A percentile compares a stretch with the other conserved stretches of the same genome.
Evolutionary conservation across 2,797 vertebrate species (phyloP).

Genomic region (Muscicapa striata): DNA sequence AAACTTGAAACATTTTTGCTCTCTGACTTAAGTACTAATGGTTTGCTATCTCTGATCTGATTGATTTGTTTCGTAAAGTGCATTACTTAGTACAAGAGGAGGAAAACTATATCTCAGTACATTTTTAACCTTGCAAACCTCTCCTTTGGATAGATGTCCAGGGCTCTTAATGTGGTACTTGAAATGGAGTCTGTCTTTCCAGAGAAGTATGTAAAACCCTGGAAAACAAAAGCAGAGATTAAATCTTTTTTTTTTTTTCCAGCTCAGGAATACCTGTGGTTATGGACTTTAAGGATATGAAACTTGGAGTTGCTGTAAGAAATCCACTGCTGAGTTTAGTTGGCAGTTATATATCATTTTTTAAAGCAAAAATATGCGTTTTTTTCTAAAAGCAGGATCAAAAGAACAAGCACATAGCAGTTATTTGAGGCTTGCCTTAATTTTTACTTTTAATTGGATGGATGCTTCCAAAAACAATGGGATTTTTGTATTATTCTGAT

Average conservation of each 20-base stretch:
- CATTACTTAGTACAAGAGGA: neutral
- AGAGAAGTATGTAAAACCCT: neutral
- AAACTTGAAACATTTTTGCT: neutral
- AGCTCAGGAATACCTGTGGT: slow-evolving; percentile 29
- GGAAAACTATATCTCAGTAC: neutral
- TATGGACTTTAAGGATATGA: neutral
- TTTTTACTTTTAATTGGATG: neutral
- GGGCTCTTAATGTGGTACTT: neutral
- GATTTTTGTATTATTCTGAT: neutral
- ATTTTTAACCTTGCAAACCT: neutral
- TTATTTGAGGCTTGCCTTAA: neutral
- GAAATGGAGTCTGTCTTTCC: neutral
- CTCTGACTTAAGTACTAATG: neutral
- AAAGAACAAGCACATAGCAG: neutral
- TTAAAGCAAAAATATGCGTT: neutral
- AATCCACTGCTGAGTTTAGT: neutral
- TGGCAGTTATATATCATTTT: neutral
- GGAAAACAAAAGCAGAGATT: slow-evolving; percentile 15
- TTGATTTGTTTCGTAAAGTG: neutral
- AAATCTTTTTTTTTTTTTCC: neutral
- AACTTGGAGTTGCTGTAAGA: neutral
- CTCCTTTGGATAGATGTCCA: neutral
- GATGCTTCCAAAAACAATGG: neutral
- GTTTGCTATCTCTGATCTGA: neutral
- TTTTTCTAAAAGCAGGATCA: neutral